Base-by-base conservation (phyloP, 1,140 invertebrate genomes). In the Drosophila novamexicana region DNA sequence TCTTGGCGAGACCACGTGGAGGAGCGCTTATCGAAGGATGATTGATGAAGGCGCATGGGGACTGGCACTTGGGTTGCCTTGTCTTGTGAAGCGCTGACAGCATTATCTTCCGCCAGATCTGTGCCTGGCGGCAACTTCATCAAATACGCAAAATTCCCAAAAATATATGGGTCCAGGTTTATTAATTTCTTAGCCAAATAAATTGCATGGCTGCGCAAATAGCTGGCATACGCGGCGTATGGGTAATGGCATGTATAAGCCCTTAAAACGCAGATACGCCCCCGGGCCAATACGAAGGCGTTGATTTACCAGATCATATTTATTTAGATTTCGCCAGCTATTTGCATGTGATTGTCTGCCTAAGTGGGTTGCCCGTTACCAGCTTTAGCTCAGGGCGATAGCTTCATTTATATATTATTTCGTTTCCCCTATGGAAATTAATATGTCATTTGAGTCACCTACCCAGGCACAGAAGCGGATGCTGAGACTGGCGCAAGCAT, bases 371-470 rank as follows among this genome's bases (percentile, higher is more conserved):
- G 18, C 47, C 40, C 7, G 67, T 10, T 6, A 12, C 47, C 37
- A 10, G 58, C 70, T 77, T 39, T 45, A 40, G 53, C 59, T 50
- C 37, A 40, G 32, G 68, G 81, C 84, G 81, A 89, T 84, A 89
- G 81, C 84, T 89, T 78, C 81, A 89, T 89, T 90, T 79, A 77
- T 83, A 78, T 81, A 90, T 89, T 89, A 89, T 89, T 89, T 89
- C 84, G 71, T 89, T 89, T 89, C 77, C 84, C 85, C 84, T 81
- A 89, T 89, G 77, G 85, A 89, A 89, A 89, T 89, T 89, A 89
- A 89, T 89, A 89, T 89, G 84, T 89, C 84, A 89, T 89, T 89
- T 89, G 71, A 89, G 85, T 70, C 82, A 77, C 75, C 77, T 77
- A 72, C 67, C 45, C 6, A 44, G 49, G 53, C 59, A 65, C 44